Conservation (phyloP, 2,113 vertebrate species). For the Rhizomys pruinosus region DNA sequence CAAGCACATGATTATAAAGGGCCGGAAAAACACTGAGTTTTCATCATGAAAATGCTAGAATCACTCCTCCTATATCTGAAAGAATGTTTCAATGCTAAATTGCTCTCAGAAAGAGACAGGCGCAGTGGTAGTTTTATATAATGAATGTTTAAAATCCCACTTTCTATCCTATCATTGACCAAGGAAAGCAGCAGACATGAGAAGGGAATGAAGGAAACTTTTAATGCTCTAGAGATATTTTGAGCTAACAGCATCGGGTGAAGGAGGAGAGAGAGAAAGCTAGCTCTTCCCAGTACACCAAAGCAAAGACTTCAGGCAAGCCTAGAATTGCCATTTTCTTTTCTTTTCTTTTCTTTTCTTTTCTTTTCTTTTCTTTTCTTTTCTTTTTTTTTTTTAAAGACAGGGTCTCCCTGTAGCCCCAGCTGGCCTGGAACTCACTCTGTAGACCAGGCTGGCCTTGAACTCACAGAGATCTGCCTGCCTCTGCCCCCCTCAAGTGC, state of each 20-base stretch:
- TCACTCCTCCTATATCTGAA: not conserved
- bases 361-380: too few relatives aligned
- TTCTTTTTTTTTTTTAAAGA: too few relatives aligned
- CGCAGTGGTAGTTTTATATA: slow-evolving; percentile 36
- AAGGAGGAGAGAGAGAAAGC: slow-evolving; percentile 19
- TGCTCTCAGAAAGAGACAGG: slow-evolving; percentile 11
- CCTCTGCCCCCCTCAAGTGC: too few relatives aligned
- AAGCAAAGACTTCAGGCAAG: not conserved
- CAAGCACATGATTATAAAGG: not conserved
- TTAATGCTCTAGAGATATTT: slow-evolving; percentile 55
- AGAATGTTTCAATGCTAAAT: slow-evolving; percentile 48
- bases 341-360: too few relatives aligned
- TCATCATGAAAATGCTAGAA: not conserved
- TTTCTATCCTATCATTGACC: slow-evolving; percentile 56
- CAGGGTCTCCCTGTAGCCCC: too few relatives aligned
- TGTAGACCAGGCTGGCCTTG: too few relatives aligned
- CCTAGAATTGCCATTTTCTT: fast-evolving
- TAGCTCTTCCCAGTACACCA: slow-evolving; percentile 1
- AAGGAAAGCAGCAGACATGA: slow-evolving; percentile 23
- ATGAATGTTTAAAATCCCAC: slow-evolving; percentile 32
- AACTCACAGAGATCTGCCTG: too few relatives aligned
- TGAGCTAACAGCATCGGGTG: not conserved
- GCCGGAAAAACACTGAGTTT: slow-evolving; percentile 24
- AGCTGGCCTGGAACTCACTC: too few relatives aligned
- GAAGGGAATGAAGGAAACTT: slow-evolving; percentile 36